These are phyloP conservation scores for Neoitamus cyanurus DNA, from an alignment of 2,888 invertebrate species.

Conservation along the genomic window DNA sequence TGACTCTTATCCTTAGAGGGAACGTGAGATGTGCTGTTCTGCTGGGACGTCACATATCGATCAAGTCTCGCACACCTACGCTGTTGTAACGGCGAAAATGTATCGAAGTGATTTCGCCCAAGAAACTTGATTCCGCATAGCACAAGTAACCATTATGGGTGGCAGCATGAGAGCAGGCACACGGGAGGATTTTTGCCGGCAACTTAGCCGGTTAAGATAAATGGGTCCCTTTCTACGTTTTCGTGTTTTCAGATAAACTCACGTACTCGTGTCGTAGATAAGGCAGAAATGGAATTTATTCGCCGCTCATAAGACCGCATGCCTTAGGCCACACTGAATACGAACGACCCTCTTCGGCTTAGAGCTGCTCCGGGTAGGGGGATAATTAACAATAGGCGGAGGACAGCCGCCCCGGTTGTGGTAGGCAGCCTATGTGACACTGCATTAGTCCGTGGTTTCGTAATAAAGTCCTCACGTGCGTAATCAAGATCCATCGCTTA, in stretches of 20 bases:
- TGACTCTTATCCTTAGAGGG: constrained; percentile 4
- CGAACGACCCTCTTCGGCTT: neutral
- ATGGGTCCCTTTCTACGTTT: neutral
- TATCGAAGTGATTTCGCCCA: constrained; percentile 10
- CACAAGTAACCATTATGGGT: neutral
- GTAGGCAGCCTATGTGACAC: neutral
- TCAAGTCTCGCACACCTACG: neutral
- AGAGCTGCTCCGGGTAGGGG: neutral
- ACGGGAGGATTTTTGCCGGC: neutral
- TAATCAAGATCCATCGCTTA: neutral
- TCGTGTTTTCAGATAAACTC: constrained; percentile 33
- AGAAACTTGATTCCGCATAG: neutral
- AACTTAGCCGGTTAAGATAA: constrained; percentile 12
- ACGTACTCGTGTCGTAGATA: constrained; percentile 23
- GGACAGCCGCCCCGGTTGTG: neutral
- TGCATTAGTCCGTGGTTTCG: constrained; percentile 7
- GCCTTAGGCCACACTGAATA: neutral
- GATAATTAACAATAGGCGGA: constrained; percentile 16
- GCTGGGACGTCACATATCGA: neutral
- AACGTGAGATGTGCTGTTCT: constrained; percentile 19
- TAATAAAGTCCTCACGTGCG: constrained; percentile 15
- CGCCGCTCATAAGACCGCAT: constrained; percentile 28
- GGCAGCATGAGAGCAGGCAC: neutral
- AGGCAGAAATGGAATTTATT: constrained; percentile 33
- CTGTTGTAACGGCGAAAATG: neutral